Base-by-base conservation (phyloP, 2,797 vertebrate species). In the Amphiprion clarkii region DNA sequence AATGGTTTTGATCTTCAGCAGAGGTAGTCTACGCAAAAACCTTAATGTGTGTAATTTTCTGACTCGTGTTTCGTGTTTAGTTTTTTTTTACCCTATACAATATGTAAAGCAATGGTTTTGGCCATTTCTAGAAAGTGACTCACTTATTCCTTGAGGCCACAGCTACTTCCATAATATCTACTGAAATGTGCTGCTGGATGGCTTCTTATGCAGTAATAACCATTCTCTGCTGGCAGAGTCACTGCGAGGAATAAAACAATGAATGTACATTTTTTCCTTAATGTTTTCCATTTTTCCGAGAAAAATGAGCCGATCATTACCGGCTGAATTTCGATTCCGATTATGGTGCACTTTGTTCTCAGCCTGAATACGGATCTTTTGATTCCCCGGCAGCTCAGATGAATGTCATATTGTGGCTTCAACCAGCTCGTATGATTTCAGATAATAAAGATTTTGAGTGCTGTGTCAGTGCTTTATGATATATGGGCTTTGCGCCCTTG, bases 171-270 rank as follows among this genome's bases (percentile, higher is more conserved):
- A 14, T 62, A 33, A 81, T 49, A 71, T 74, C 65, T 31, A 49
- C 31, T 53, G 67, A 79, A 78, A 77, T 81, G 76, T 83, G 64
- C 61, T 5, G 31, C 69, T 44, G 44, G 61, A 49, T 46, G 60
- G 52, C 84, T 77, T 81, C 76, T 84, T 86, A 79, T 81, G 74
- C 81, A 76, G 66, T 67, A 76, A 81, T 80, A 87, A 71, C 39
- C 33, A 57, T 71, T 76, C 58, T 51, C 67, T 19, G 53, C 57
- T 11, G 52, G 64, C 27, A 19, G 58, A 76, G 52, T 62, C n/a
- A 3, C 36, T 11, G 67, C 25, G 49, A 53, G 46, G 64, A 76
- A 61, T 52, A 44, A 78, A 72, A 77, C 53, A 76, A 65, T 76
- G 58, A 66, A 79, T 61, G 48, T 63, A 72, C 42, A 39, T 79